Percentiles rank a stretch among this genome's conserved stretches.
Conservation (phyloP, 2,888 invertebrate genomes). For the Perdita meconis region DNA sequence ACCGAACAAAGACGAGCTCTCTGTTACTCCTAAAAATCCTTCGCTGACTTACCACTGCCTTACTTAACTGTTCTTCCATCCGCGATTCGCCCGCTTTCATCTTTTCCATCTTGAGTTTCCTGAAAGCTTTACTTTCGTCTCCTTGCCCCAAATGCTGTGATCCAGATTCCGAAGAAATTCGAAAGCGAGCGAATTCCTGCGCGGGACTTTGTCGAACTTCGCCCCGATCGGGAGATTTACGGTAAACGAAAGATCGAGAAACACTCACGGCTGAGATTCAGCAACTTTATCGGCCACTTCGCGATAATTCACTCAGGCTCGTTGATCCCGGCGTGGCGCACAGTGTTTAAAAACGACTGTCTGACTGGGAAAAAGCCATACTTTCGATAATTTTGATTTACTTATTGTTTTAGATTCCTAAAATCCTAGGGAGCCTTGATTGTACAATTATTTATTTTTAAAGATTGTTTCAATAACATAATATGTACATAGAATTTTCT, state of each 20-base stretch:
- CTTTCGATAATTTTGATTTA: too few species aligned
- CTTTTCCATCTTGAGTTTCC: slow-evolving; percentile 6
- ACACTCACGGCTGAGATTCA: neutral
- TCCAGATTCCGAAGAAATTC: slow-evolving; percentile 12
- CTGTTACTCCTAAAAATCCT: slow-evolving; percentile 14
- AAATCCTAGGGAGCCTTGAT: too few species aligned
- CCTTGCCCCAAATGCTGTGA: slow-evolving; percentile 4
- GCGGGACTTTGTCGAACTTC: slow-evolving; percentile 15
- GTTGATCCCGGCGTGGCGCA: neutral
- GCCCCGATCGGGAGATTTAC: slow-evolving; percentile 10
- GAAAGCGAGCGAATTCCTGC: neutral
- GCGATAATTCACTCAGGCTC: slow-evolving; percentile 7
- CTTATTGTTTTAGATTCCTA: too few species aligned
- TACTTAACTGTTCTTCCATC: slow-evolving; percentile 19
- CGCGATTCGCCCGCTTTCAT: slow-evolving; percentile 29
- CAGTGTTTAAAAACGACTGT: too few species aligned
- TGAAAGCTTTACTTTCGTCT: slow-evolving; percentile 9
- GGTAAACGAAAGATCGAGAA: neutral
- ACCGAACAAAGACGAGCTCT: neutral
- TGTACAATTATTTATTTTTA: too few species aligned
- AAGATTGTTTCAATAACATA: too few species aligned
- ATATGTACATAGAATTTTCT: too few species aligned
- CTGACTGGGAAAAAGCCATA: too few species aligned
- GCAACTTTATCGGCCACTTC: neutral
- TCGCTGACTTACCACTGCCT: slow-evolving; percentile 1